A percentile compares a stretch with the other conserved stretches of the same genome.
Evolutionary conservation across 2,888 invertebrate species (phyloP).

Genomic region (Alentia gelatinosa): DNA sequence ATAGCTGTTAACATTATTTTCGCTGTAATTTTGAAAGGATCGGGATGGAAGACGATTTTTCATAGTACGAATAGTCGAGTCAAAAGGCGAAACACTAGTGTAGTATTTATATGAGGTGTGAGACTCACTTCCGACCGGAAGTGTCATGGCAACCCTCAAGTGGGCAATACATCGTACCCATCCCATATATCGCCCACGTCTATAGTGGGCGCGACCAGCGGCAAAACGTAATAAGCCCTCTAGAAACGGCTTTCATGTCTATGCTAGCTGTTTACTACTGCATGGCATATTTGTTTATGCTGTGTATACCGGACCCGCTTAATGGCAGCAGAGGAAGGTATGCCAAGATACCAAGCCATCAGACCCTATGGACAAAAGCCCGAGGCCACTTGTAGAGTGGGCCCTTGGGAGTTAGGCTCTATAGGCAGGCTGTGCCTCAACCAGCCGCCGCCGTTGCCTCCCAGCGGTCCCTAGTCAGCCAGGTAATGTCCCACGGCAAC

Average conservation of each 20-base stretch:
- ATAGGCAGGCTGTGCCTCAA: conserved; percentile 25
- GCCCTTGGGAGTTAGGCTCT: background rate
- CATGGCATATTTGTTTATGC: conserved; percentile 36
- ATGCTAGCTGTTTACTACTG: conserved; percentile 19
- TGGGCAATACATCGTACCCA: background rate
- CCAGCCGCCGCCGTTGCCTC: background rate
- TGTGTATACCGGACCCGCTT: background rate
- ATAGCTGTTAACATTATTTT: too few species aligned
- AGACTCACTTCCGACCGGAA: background rate
- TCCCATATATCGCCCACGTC: background rate
- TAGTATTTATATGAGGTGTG: background rate
- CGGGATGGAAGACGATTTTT: too few species aligned
- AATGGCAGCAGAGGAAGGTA: background rate
- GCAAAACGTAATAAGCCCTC: background rate
- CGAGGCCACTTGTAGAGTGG: conserved; percentile 18
- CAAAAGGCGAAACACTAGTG: background rate
- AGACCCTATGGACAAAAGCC: background rate
- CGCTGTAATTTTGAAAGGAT: too few species aligned
- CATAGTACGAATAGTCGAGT: too few species aligned
- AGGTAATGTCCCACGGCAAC: conserved; percentile 51
- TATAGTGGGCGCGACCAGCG: background rate
- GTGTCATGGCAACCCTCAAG: conserved; percentile 15
- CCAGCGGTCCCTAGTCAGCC: background rate
- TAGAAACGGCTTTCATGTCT: conserved; percentile 10
- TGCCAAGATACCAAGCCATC: background rate